Evolutionary conservation across 1,140 invertebrate species (phyloP).

Genomic region (Mylabris phalerata): DNA sequence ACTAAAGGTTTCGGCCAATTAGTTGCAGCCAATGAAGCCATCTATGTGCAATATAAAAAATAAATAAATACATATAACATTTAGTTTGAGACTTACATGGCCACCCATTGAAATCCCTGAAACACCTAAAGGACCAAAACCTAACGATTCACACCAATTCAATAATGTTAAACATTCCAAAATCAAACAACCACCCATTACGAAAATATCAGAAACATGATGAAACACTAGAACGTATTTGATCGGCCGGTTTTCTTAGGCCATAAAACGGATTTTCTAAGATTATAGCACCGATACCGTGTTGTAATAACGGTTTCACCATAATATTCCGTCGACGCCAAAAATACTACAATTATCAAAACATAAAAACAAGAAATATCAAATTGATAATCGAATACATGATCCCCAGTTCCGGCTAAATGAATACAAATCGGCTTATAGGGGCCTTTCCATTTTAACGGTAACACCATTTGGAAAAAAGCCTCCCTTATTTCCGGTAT

Average conservation of each 20-base stretch:
- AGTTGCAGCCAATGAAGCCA: slow-evolving; percentile 92
- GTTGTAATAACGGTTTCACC: slow-evolving; percentile 84
- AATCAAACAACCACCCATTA: slow-evolving; percentile 97
- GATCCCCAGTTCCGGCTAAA: slow-evolving; percentile 96
- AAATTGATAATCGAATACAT: slow-evolving; percentile 57
- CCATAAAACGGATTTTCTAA: slow-evolving; percentile 98
- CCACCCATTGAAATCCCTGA: slow-evolving; percentile 99
- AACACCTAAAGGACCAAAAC: slow-evolving; percentile 84
- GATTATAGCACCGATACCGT: slow-evolving; percentile 90
- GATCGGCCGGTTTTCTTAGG: slow-evolving; percentile 81
- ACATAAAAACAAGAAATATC: slow-evolving; percentile 15
- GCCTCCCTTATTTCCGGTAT: slow-evolving; percentile 75
- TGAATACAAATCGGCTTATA: slow-evolving; percentile 87
- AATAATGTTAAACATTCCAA: slow-evolving; percentile 88
- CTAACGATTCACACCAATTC: slow-evolving; percentile 85
- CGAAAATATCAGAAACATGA: slow-evolving; percentile 97
- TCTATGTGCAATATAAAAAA: slow-evolving; percentile 51
- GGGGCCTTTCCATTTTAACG: slow-evolving; percentile 65
- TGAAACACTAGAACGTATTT: slow-evolving; percentile 86
- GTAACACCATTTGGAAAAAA: slow-evolving; percentile 79
- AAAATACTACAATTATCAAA: slow-evolving; percentile 65
- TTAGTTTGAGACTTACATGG: slow-evolving; percentile 66
- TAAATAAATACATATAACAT: neutral
- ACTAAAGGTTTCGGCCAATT: slow-evolving; percentile 91
- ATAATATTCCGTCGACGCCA: slow-evolving; percentile 85